A percentile compares a stretch with the other conserved stretches of the same genome.
Evolutionary conservation across 1,140 invertebrate species (phyloP).

Genomic region (Microplitis mediator): DNA sequence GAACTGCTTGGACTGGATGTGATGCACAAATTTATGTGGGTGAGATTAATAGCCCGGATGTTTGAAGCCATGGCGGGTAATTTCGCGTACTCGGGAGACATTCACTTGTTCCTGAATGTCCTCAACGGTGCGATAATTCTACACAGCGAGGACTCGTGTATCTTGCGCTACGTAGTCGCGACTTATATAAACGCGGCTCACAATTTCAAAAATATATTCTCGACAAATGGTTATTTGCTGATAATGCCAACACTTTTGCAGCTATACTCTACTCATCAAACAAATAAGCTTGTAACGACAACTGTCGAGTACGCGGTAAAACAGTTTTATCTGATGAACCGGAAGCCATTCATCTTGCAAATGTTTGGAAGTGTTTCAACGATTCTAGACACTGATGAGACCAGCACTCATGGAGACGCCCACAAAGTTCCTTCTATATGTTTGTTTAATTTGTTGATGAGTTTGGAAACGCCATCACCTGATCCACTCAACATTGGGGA

Average conservation of each 20-base stretch:
- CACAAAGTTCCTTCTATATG: conserved; percentile 91
- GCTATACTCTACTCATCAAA: conserved; percentile 97
- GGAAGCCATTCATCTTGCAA: conserved; percentile 98
- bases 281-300: conserved; percentile 91
- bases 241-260: conserved; percentile 97
- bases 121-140: conserved; percentile 96
- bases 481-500: conserved; percentile 96
- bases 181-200: conserved; percentile 97
- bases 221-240: conserved; percentile 94
- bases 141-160: conserved; percentile 95
- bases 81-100: conserved; percentile 96
- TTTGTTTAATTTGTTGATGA: conserved; percentile 89
- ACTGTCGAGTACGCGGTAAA: conserved; percentile 98
- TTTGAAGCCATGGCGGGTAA: conserved; percentile 99
- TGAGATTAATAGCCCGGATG: conserved; percentile 93
- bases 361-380: conserved; percentile 98
- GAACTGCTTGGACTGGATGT: conserved; percentile 94
- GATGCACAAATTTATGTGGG: conserved; percentile 98
- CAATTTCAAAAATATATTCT: conserved; percentile 99
- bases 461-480: conserved; percentile 88
- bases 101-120: conserved; percentile 97
- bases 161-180: conserved; percentile 93
- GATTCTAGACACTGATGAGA: conserved; percentile 92
- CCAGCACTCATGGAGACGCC: conserved; percentile 83
- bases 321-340: conserved; percentile 97